Conservation (phyloP, 2,888 invertebrate genomes). For the Pherbina coryleti region DNA sequence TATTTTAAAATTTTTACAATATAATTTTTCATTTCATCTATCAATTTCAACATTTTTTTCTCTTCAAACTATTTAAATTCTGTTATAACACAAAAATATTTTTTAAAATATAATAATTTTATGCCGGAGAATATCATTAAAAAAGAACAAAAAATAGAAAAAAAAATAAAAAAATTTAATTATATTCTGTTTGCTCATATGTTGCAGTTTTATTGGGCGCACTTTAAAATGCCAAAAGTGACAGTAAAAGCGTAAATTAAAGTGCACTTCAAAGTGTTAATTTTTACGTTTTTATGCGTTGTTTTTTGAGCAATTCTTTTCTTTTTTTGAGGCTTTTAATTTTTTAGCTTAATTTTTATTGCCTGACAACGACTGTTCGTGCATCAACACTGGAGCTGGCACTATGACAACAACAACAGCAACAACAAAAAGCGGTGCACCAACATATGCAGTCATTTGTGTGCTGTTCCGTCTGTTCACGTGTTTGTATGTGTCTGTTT, state of each 20-base stretch:
- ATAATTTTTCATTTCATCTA: too few species aligned
- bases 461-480: not conserved
- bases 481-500: slow-evolving; percentile 15
- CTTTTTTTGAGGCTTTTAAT: slow-evolving; percentile 34
- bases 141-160: too few species aligned
- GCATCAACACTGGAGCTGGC: slow-evolving; percentile 25
- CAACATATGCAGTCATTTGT: not conserved
- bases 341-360: slow-evolving; percentile 46
- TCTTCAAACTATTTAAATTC: too few species aligned
- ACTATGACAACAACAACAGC: slow-evolving; percentile 13
- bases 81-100: not conserved
- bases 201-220: not conserved
- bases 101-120: not conserved
- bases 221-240: slow-evolving; percentile 28
- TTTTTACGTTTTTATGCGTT: slow-evolving; percentile 12
- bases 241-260: slow-evolving; percentile 38
- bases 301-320: not conserved
- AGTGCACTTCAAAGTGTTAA: slow-evolving; percentile 38
- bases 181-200: not conserved
- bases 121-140: not conserved
- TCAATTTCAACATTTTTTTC: too few species aligned
- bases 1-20: too few species aligned
- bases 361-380: slow-evolving; percentile 42
- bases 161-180: not conserved
- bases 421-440: not conserved